Base-by-base conservation (phyloP, 2,797 vertebrate genomes). In the Enteromius thamalakanensis region DNA sequence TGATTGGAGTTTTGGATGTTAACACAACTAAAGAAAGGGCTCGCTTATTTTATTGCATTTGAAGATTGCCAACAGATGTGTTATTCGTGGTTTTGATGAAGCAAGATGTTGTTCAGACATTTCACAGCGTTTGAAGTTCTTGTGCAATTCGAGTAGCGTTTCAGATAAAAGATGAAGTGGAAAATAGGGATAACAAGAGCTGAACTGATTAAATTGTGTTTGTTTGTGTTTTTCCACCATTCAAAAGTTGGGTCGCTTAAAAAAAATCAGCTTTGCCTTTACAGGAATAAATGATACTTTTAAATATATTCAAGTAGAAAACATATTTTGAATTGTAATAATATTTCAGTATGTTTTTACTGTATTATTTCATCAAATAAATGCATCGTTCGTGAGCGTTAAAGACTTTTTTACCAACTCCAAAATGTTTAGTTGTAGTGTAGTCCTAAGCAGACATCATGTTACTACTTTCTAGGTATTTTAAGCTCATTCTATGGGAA, bases 61-160 rank as follows among this genome's bases (percentile, higher is more conserved):
- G 42, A 78, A 78, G 40, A 64, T 65, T 65, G 29, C 42, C 76
- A 78, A 32, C 76, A 78, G 42, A 78, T 78, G 76, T 47, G 26
- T 78, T 78, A 3, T 65, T 78, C 29, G 40, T 15, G n/a, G 34
- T 76, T 75, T 58, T 76, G 51, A 42, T 42, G 51, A 6, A 60
- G n/a, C 42, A 78, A 65, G 60, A 64, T 64, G 42, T 64, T 78
- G 60, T 78, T 78, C 26, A 47, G 74, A 40, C 51, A 4, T 76
- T 76, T 76, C 51, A 76, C 72, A 23, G 72, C 2, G 3, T 76
- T 70, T 83, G 45, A 34, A 34, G 65, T 47, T 77, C 69, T 60
- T 67, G 69, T 49, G 58, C 47, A 62, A 37, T 23, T 19, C 4
- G 58, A 82, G 37, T 62, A 51, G 69, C 19, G 19, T 72, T 80